A percentile compares a stretch with the other conserved stretches of the same genome.
Conservation (phyloP, 2,113 vertebrate species). For the Caretta caretta region DNA sequence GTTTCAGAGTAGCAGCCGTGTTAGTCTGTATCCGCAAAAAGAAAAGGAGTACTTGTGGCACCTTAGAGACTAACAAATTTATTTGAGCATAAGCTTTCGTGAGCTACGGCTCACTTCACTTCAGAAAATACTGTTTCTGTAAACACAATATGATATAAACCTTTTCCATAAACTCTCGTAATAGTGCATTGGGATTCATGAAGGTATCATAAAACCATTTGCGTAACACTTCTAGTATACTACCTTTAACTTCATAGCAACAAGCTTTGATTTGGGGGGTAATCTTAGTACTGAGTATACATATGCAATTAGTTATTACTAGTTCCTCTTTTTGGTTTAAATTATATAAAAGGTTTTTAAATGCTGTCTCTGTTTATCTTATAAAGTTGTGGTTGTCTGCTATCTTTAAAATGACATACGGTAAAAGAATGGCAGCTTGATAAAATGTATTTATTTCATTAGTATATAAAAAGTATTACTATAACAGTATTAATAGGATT, state of each 20-base stretch:
- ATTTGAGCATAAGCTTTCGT: too few species aligned
- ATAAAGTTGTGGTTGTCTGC: background rate
- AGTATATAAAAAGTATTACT: background rate
- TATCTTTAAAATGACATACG: background rate
- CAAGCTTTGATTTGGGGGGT: slow-evolving; percentile 15
- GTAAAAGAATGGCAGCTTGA: background rate
- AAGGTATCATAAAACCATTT: slow-evolving; percentile 32
- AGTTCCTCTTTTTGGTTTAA: background rate
- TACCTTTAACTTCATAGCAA: slow-evolving; percentile 1
- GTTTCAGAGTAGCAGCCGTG: too few species aligned
- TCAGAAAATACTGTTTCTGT: background rate
- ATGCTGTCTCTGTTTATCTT: background rate
- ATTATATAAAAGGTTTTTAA: background rate
- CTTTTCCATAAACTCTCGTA: background rate
- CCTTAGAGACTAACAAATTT: too few species aligned
- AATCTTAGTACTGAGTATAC: background rate
- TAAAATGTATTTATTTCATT: slow-evolving; percentile 2
- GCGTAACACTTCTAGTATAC: background rate
- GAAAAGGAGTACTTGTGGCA: too few species aligned
- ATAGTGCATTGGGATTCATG: background rate
- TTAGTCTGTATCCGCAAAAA: too few species aligned
- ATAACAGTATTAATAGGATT: background rate
- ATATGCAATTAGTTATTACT: background rate
- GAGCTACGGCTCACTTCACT: too few species aligned
- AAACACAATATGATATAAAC: background rate